phyloP scores from a whole-genome alignment of 2,888 invertebrate genomes.

The Onthophagus sagittarius region DNA sequence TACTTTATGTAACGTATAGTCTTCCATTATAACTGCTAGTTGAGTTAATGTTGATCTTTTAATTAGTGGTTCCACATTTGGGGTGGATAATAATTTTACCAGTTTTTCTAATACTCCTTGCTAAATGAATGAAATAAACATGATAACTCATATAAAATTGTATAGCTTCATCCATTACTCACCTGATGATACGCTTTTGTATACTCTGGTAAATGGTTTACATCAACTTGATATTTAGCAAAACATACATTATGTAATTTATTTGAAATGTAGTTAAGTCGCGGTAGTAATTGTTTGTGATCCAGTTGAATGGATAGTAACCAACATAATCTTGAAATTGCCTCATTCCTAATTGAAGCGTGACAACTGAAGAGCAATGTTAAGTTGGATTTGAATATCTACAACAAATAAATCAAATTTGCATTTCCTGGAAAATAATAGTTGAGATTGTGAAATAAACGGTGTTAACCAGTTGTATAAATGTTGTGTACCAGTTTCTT shows the following conservation, averaged over 20 bases:
- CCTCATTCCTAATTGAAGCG: slow-evolving; percentile 49
- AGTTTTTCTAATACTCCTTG: slow-evolving; percentile 51
- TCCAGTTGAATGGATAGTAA: slow-evolving; percentile 50
- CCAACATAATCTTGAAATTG: slow-evolving; percentile 52
- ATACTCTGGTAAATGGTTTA: slow-evolving; percentile 37
- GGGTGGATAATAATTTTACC: slow-evolving; percentile 43
- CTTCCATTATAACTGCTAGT: slow-evolving; percentile 63
- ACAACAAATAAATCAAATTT: slow-evolving; percentile 14
- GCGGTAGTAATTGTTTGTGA: slow-evolving; percentile 48
- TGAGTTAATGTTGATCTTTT: slow-evolving; percentile 66
- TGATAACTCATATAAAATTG: slow-evolving; percentile 6
- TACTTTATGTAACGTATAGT: slow-evolving; percentile 56
- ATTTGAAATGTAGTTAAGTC: slow-evolving; percentile 50
- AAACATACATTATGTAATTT: slow-evolving; percentile 49
- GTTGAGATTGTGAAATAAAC: no score
- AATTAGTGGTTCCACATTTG: slow-evolving; percentile 59
- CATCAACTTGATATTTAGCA: slow-evolving; percentile 41
- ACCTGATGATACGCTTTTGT: slow-evolving; percentile 48
- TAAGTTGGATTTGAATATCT: slow-evolving; percentile 53
- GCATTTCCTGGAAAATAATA: neutral
- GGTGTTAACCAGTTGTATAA: no score
- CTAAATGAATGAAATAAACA: slow-evolving; percentile 33
- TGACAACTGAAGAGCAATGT: slow-evolving; percentile 50
- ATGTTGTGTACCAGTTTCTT: no score
- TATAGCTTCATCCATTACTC: no score